Percentiles rank a stretch among this genome's conserved stretches.
These are phyloP conservation scores for Spea bombifrons DNA, from an alignment of 2,113 vertebrate species.

Conservation along the genomic window DNA sequence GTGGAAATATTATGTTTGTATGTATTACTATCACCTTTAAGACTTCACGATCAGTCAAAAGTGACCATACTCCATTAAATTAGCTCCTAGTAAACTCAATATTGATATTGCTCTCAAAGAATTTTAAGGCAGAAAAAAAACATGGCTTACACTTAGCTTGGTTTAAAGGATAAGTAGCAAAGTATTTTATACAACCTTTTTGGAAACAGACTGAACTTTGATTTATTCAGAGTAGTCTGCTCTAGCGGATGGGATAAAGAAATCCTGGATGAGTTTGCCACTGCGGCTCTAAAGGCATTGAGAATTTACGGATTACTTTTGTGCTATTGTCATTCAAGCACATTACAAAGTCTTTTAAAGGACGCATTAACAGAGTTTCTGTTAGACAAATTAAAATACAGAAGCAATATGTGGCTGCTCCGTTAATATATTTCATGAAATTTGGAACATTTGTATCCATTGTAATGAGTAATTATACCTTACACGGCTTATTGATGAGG, in stretches of 20 bases:
- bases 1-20: no score
- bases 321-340: conserved; percentile 10
- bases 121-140: not conserved
- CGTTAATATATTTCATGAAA: conserved; percentile 43
- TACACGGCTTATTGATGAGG: conserved; percentile 36
- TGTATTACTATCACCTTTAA: not conserved
- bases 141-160: not conserved
- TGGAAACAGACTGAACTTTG: not conserved
- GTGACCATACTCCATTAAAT: not conserved
- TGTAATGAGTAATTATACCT: conserved; percentile 40
- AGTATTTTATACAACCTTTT: not conserved
- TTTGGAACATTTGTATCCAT: conserved; percentile 27
- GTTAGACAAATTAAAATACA: conserved; percentile 29
- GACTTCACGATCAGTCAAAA: not conserved
- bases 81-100: not conserved
- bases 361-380: conserved; percentile 17
- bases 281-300: not conserved
- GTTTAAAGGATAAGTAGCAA: conserved; percentile 1
- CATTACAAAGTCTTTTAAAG: conserved; percentile 22
- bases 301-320: conserved; percentile 19
- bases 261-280: conserved; percentile 21
- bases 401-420: conserved; percentile 13
- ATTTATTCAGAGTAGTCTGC: conserved; percentile 10
- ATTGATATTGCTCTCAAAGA: not conserved
- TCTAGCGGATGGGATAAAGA: conserved; percentile 13